Evolutionary conservation across 1,140 invertebrate species (phyloP).

Genomic region (Eriocheir sinensis): DNA sequence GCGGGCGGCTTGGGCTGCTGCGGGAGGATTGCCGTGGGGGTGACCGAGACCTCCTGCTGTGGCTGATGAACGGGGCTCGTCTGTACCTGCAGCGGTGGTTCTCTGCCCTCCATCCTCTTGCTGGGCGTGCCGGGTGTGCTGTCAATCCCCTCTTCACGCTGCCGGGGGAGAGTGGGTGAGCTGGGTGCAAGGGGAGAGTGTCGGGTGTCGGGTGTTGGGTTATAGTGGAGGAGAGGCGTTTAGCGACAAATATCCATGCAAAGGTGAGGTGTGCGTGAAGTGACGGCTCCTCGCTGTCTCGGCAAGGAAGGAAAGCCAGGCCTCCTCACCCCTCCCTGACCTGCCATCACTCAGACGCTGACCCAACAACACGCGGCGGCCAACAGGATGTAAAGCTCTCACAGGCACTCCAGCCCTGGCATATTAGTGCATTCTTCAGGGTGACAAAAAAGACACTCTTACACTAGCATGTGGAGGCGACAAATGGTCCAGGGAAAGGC

Average conservation of each 20-base stretch:
- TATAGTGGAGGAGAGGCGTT: neutral
- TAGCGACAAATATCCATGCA: slow-evolving; percentile 41
- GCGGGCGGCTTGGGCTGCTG: neutral
- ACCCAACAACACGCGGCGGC: too few relatives aligned
- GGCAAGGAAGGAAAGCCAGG: neutral
- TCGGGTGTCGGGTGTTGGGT: neutral
- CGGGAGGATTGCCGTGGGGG: neutral
- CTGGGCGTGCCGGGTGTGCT: slow-evolving; percentile 72
- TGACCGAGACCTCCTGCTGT: slow-evolving; percentile 1
- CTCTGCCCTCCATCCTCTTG: slow-evolving; percentile 73
- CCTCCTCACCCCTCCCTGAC: neutral
- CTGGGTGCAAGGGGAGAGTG: neutral
- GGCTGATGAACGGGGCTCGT: slow-evolving; percentile 59
- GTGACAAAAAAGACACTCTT: neutral
- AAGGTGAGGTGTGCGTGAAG: slow-evolving; percentile 5
- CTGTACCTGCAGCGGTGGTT: slow-evolving; percentile 75
- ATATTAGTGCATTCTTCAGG: neutral
- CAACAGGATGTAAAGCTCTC: neutral
- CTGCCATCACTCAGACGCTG: too few relatives aligned
- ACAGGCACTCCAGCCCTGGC: neutral
- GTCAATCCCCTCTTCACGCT: slow-evolving; percentile 68
- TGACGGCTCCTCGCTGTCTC: neutral
- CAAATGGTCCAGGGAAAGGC: neutral
- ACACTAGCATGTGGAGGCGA: neutral
- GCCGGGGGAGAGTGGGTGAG: neutral